These are phyloP conservation scores for Xyrauchen texanus DNA, from an alignment of 2,113 vertebrate genomes.

Conservation along the genomic window DNA sequence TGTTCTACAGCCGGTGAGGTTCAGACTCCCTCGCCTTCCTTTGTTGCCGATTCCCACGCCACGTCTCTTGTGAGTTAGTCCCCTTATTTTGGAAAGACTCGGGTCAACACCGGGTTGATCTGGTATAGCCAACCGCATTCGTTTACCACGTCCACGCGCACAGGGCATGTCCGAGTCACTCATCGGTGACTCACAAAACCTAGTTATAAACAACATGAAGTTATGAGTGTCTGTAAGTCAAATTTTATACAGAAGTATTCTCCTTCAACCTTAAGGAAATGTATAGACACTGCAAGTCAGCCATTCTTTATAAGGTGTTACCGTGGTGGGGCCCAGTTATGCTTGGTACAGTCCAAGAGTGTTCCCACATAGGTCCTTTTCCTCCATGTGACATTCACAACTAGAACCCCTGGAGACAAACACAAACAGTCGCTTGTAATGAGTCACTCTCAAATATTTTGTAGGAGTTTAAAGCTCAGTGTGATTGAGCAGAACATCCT, in stretches of 20 bases:
- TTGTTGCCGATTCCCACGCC: conserved; percentile 89
- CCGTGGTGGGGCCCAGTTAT: conserved; percentile 99
- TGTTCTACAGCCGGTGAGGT: conserved; percentile 85
- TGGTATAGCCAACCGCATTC: conserved; percentile 82
- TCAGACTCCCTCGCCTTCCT: conserved; percentile 90
- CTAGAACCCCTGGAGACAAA: conserved; percentile 85
- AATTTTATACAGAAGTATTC: no score
- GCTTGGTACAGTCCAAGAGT: conserved; percentile 95
- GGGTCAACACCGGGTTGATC: conserved; percentile 79
- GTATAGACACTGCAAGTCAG: neutral
- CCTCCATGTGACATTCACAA: conserved; percentile 98
- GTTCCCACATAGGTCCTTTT: conserved; percentile 98
- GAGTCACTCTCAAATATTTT: no score
- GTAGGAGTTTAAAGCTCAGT: no score
- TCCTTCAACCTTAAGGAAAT: neutral
- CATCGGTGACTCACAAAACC: conserved; percentile 96
- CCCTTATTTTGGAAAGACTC: conserved; percentile 83
- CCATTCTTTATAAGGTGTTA: conserved; percentile 60
- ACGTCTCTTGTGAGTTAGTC: conserved; percentile 88
- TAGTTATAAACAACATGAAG: conserved; percentile 58
- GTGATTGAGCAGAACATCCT: no score
- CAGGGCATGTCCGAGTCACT: conserved; percentile 93
- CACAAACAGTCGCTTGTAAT: conserved; percentile 33
- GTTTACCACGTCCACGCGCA: conserved; percentile 89
- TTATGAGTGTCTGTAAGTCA: conserved; percentile 10